Base-by-base conservation (phyloP, 2,797 vertebrate species). In the Syncerus caffer region DNA sequence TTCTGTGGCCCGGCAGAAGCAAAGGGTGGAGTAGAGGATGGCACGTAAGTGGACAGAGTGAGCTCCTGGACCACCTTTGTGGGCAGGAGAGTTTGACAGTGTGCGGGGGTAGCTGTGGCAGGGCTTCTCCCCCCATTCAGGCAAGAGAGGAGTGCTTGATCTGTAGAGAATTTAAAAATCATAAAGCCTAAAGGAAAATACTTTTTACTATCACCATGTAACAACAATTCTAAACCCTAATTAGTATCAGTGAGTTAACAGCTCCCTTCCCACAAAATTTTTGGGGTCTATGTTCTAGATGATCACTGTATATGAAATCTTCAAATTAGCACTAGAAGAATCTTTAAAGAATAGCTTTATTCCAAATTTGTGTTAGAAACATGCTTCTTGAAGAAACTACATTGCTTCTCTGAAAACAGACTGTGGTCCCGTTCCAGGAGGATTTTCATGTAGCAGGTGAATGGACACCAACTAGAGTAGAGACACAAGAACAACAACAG, bases 101-200 rank as follows among this genome's bases (percentile, higher is more conserved):
- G 14, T 14, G 4, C 7, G 13, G 11, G 27, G 13, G 9, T 16
- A 0, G 53, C 6, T 45, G 13, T 45, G 38, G 10, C 21, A n/a
- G 13, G 67, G 19, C 4, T 31, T 53, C 31, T 47, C 27, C 27
- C 45, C 58, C 57, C 21, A 31, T 12, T 16, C 6, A 83, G 13
- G 23, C 12, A 71, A 3, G 27, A 92, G 25, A 60, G 42, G 21
- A 71, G 34, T 45, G 6, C 53, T 9, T 76, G 45, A 6, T 51
- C 15, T 42, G 47, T 29, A 53, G 47, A 91, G 25, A 67, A 95
- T 64, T 90, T 90, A 15, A 57, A 91, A 91, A 64, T 82, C 8
- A 17, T 53, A 47, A 50, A 71, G 60, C 8, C 53, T 67, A 86
- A 84, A 25, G 12, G n/a, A 83, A 86, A 90, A 38, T 62, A 11